Percentiles rank a stretch among this genome's conserved stretches.
These are phyloP conservation scores for Okamejei kenojei DNA, from an alignment of 2,797 vertebrate genomes.

Conservation along the genomic window DNA sequence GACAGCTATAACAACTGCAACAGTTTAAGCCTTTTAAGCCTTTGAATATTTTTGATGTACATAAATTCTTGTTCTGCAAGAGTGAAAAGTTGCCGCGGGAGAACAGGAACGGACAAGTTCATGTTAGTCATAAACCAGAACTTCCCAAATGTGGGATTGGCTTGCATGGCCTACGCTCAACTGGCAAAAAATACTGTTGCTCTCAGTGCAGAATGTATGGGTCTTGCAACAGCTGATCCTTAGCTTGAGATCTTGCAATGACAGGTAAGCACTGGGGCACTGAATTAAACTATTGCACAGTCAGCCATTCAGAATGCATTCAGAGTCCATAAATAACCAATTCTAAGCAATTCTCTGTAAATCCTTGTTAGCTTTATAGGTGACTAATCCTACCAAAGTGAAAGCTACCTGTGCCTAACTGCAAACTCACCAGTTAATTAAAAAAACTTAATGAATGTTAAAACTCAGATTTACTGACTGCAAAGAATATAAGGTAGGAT, in stretches of 20 bases:
- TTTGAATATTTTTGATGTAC: too few relatives aligned
- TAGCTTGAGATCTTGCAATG: background rate
- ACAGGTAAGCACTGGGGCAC: background rate
- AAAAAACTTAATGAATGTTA: background rate
- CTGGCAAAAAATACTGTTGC: too few relatives aligned
- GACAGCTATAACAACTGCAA: too few relatives aligned
- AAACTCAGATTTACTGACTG: background rate
- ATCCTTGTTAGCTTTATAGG: background rate
- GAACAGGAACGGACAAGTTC: too few relatives aligned
- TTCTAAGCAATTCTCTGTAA: background rate
- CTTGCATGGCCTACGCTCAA: too few relatives aligned
- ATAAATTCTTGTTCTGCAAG: too few relatives aligned
- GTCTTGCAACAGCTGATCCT: background rate
- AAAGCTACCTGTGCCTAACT: slow-evolving; percentile 19
- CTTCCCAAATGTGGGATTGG: too few relatives aligned
- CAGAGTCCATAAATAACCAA: background rate
- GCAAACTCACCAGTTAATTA: background rate
- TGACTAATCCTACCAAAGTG: background rate
- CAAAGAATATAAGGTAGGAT: background rate
- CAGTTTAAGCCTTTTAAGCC: too few relatives aligned
- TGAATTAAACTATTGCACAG: background rate
- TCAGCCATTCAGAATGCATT: background rate
- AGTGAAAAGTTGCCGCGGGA: too few relatives aligned
- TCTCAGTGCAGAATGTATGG: background rate
- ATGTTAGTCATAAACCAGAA: too few relatives aligned